These are phyloP conservation scores for Cryptocephalus primarius DNA, from an alignment of 2,888 invertebrate species.

Conservation along the genomic window DNA sequence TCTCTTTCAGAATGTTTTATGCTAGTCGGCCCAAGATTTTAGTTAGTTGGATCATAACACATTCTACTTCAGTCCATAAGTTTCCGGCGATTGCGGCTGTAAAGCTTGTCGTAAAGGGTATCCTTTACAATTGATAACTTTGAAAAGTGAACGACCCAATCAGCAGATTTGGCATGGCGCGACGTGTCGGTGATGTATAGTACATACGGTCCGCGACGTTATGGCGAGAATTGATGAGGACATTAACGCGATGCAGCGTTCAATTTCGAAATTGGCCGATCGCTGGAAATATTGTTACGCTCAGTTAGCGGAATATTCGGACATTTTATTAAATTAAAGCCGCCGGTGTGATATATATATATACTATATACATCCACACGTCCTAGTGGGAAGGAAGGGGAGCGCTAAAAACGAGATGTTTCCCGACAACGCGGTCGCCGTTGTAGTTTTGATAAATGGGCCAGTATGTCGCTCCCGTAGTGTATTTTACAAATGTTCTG, in stretches of 20 bases:
- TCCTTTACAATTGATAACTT: background rate
- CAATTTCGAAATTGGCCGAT: conserved; percentile 27
- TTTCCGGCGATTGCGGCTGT: no score
- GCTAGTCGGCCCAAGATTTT: no score
- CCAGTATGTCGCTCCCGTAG: conserved; percentile 7
- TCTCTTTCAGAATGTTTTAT: no score
- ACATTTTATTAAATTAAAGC: conserved; percentile 28
- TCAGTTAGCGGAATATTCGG: conserved; percentile 25
- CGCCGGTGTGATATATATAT: conserved; percentile 7
- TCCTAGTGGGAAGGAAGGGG: no score
- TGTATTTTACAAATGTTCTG: conserved; percentile 13
- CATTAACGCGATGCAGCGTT: conserved; percentile 23
- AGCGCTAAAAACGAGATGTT: conserved; percentile 9
- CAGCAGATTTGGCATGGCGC: no score
- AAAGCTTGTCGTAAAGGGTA: no score
- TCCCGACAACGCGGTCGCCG: conserved; percentile 14
- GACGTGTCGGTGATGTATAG: background rate
- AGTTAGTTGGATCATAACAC: no score
- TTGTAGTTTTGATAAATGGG: conserved; percentile 17
- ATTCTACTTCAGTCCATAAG: no score
- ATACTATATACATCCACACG: no score
- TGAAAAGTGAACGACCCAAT: no score
- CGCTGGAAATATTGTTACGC: conserved; percentile 26
- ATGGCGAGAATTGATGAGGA: conserved; percentile 19
- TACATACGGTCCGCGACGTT: conserved; percentile 9